Base-by-base conservation (phyloP, 1,140 invertebrate species). In the Megalonaias nervosa region DNA sequence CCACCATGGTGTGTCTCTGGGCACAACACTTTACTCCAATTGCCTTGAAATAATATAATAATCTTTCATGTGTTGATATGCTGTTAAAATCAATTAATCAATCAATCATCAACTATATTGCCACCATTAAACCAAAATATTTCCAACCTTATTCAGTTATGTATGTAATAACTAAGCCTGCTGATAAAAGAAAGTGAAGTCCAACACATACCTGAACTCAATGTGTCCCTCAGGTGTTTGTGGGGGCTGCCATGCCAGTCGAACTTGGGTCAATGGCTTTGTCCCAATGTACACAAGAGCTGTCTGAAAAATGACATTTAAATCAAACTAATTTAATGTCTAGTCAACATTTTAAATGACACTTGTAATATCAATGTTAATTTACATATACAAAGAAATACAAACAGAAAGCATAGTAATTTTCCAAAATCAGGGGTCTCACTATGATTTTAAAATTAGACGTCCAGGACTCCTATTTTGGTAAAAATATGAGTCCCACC, bases 121-220 rank as follows among this genome's bases (percentile, higher is more conserved):
- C 38, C 38, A 55, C 48, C 12, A 68, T 68, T 12, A 31, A 26
- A 13, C n/a, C 19, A 31, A n/a, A 68, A 31, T 23, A 38, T 23
- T 31, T 68, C 19, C 48, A 13, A 3, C 19, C 19, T n/a, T 13
- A 15, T 15, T 13, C 23, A 68, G 23, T 48, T 38, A 68, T 26
- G 11, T 48, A n/a, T 1, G n/a, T 31, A 67, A 15, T 67, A 48
- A 67, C 26, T 17, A 15, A 67, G 26, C 12, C 21, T 67, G 26
- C 23, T 26, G 14, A 13, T 16, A 26, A 6, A 56, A 17, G 13
- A 56, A n/a, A 55, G 17, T 57, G 31, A 56, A 12, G 48, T 15
- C 23, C 48, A 17, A 57, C 11, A 57, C 38, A n/a, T 68, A 78
- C 76, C 76, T 78, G 64, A 78, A 78, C 69, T 78, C 76, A 21